phyloP scores from a whole-genome alignment of 2,888 invertebrate genomes.

The Lasioglossum marginatum region DNA sequence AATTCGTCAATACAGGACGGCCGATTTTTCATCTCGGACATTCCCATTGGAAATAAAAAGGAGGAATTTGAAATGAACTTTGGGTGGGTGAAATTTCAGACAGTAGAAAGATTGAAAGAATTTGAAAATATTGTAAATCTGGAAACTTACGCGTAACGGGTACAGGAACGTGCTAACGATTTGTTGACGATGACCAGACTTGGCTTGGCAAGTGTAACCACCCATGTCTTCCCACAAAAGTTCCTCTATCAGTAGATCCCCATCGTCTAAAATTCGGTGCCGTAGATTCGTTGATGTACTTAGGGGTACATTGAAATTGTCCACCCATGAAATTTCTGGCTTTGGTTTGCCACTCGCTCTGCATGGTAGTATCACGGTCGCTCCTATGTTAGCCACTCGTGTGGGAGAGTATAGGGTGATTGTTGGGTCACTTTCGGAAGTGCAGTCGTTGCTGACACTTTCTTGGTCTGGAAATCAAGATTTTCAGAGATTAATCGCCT shows the following conservation, averaged over 20 bases:
- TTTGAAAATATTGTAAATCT: neutral
- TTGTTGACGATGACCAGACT: slow-evolving; percentile 58
- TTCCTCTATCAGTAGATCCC: slow-evolving; percentile 90
- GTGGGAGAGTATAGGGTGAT: slow-evolving; percentile 81
- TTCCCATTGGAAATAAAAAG: neutral
- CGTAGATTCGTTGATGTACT: slow-evolving; percentile 74
- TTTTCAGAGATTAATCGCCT: neutral
- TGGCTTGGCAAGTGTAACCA: slow-evolving; percentile 90
- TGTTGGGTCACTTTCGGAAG: slow-evolving; percentile 67
- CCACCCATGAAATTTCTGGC: slow-evolving; percentile 89
- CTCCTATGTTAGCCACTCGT: slow-evolving; percentile 85
- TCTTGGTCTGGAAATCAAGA: slow-evolving; percentile 25
- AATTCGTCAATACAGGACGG: neutral
- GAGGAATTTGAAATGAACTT: neutral
- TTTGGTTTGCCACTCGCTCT: slow-evolving; percentile 87
- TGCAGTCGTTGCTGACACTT: slow-evolving; percentile 39
- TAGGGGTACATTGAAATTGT: slow-evolving; percentile 86
- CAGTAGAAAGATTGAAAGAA: neutral
- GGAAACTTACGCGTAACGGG: slow-evolving; percentile 60
- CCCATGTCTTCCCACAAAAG: slow-evolving; percentile 94
- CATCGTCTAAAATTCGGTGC: slow-evolving; percentile 87
- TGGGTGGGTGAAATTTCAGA: neutral
- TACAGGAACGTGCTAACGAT: slow-evolving; percentile 63
- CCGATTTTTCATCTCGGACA: neutral
- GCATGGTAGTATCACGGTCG: slow-evolving; percentile 89